Evolutionary conservation across 2,797 vertebrate species (phyloP).

Genomic region (Morus bassanus): DNA sequence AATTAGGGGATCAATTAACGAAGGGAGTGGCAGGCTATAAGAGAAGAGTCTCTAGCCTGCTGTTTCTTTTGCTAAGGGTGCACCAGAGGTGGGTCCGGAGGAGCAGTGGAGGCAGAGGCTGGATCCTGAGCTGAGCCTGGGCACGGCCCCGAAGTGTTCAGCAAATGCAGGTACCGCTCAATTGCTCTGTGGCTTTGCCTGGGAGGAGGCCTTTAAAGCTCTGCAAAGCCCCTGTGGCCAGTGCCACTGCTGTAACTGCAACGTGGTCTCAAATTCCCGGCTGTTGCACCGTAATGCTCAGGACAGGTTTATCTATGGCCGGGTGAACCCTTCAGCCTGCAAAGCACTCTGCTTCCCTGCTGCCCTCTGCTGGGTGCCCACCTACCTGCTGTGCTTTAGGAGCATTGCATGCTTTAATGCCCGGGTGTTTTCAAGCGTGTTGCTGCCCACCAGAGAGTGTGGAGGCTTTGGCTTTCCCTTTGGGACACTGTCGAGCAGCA

Average conservation of each 20-base stretch:
- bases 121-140: background rate
- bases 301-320: accelerated
- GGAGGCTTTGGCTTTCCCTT: background rate
- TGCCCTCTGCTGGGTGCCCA: accelerated
- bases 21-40: background rate
- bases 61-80: accelerated
- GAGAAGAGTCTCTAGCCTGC: accelerated
- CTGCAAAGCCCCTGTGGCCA: background rate
- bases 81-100: accelerated
- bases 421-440: accelerated
- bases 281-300: accelerated
- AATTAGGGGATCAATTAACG: background rate
- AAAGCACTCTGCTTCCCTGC: accelerated
- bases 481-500: accelerated
- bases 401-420: accelerated
- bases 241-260: accelerated
- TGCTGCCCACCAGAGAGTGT: accelerated
- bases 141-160: accelerated
- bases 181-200: accelerated
- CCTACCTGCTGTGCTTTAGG: accelerated
- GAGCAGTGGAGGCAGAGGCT: accelerated
- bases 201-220: background rate
- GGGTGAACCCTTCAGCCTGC: accelerated
- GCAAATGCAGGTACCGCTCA: accelerated
- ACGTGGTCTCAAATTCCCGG: accelerated